These are phyloP conservation scores for Neopelma chrysocephalum DNA, from an alignment of 2,797 vertebrate species.

Conservation along the genomic window DNA sequence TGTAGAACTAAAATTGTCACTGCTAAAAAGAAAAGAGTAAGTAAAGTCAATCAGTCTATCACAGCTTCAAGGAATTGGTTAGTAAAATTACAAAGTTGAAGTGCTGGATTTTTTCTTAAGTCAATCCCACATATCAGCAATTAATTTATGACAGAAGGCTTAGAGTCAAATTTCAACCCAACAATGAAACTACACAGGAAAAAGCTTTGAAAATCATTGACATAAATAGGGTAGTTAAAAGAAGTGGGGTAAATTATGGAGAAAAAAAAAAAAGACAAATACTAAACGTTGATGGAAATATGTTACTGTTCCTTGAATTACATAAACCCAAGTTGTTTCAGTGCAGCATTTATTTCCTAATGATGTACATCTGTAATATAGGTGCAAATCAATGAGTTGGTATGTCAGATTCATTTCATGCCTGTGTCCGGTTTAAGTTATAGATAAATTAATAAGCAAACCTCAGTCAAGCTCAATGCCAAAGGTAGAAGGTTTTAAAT, in stretches of 20 bases:
- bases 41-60: background rate
- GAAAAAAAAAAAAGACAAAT: background rate
- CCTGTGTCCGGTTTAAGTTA: background rate
- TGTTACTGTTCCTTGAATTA: background rate
- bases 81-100: background rate
- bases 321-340: background rate
- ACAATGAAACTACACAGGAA: background rate
- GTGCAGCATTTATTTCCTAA: background rate
- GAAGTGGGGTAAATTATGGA: accelerated
- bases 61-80: background rate
- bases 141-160: background rate
- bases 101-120: background rate
- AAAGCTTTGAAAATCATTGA: background rate
- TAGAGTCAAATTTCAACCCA: background rate
- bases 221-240: accelerated
- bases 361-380: background rate
- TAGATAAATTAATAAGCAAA: background rate
- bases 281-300: background rate
- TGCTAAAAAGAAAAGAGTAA: background rate
- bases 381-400: background rate
- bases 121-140: background rate
- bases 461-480: background rate
- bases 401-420: background rate
- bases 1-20: background rate
- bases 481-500: background rate